phyloP scores from a whole-genome alignment of 2,797 vertebrate species.

The Champsocephalus gunnari region DNA sequence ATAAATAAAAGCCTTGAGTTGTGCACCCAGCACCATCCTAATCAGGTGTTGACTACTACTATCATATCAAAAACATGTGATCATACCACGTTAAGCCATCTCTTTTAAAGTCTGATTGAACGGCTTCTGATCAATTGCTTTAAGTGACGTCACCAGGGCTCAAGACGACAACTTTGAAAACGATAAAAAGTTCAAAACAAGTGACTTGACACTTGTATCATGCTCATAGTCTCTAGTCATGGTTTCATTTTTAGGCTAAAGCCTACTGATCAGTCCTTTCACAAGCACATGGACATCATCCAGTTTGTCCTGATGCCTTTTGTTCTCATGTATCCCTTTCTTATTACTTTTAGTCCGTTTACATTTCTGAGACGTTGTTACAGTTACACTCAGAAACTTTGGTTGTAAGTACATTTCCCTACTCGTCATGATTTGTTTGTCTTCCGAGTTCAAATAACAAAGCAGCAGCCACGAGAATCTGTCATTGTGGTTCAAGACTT shows the following conservation, averaged over 20 bases:
- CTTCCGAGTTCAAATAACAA: slow-evolving; percentile 50
- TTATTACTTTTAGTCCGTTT: slow-evolving; percentile 19
- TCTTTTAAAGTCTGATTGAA: neutral
- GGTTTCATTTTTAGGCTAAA: neutral
- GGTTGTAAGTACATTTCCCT: neutral
- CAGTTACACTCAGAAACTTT: slow-evolving; percentile 19
- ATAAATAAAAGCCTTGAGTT: no score
- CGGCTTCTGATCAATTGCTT: no score
- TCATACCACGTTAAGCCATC: no score
- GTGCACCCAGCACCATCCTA: no score
- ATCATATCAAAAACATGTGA: no score
- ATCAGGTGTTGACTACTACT: no score
- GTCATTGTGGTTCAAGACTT: slow-evolving; percentile 43
- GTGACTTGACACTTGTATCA: neutral
- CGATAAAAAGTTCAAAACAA: neutral
- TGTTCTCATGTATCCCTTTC: slow-evolving; percentile 18
- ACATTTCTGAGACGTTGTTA: slow-evolving; percentile 15
- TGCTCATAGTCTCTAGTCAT: neutral
- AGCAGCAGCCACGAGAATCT: slow-evolving; percentile 50
- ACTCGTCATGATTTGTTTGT: slow-evolving; percentile 46
- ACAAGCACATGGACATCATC: neutral
- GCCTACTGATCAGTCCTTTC: neutral
- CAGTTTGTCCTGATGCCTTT: neutral
- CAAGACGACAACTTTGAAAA: neutral
- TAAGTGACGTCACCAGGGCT: neutral